Evolutionary conservation across 2,113 vertebrate genomes (phyloP).

Genomic region (Hippocampus zosterae): DNA sequence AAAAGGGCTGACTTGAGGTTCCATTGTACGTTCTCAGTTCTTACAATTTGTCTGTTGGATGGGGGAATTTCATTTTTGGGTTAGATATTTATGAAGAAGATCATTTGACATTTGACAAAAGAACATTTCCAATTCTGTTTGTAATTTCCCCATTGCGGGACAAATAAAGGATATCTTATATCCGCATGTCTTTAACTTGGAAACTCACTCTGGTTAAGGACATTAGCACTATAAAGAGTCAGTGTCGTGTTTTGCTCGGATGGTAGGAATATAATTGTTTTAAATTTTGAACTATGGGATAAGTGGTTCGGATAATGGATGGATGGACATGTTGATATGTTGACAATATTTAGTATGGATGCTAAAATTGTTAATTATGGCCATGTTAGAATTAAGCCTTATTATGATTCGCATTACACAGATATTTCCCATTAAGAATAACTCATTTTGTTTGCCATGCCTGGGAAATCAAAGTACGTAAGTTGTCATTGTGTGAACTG

Average conservation of each 20-base stretch:
- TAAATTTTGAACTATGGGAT: too few relatives aligned
- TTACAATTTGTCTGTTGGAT: not conserved
- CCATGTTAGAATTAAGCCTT: not conserved
- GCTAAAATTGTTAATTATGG: not conserved
- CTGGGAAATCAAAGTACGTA: constrained; percentile 68
- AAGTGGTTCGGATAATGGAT: too few relatives aligned
- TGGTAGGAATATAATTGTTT: not conserved
- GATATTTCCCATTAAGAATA: not conserved
- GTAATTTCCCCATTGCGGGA: too few relatives aligned
- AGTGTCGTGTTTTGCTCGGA: not conserved
- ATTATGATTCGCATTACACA: not conserved
- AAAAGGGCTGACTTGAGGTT: too few relatives aligned
- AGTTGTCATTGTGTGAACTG: constrained; percentile 64
- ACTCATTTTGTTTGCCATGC: constrained; percentile 52
- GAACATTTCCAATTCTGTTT: too few relatives aligned
- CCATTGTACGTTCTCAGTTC: not conserved
- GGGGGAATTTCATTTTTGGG: not conserved
- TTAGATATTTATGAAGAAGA: constrained; percentile 6
- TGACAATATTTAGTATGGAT: not conserved
- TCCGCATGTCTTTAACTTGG: not conserved
- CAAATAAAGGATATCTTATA: too few relatives aligned
- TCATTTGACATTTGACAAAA: too few relatives aligned
- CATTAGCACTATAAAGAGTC: too few relatives aligned
- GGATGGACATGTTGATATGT: too few relatives aligned
- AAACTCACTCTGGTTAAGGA: not conserved